Percentiles rank a stretch among this genome's conserved stretches.
These are phyloP conservation scores for Mythimna ferrago DNA, from an alignment of 2,888 invertebrate genomes.

Conservation along the genomic window DNA sequence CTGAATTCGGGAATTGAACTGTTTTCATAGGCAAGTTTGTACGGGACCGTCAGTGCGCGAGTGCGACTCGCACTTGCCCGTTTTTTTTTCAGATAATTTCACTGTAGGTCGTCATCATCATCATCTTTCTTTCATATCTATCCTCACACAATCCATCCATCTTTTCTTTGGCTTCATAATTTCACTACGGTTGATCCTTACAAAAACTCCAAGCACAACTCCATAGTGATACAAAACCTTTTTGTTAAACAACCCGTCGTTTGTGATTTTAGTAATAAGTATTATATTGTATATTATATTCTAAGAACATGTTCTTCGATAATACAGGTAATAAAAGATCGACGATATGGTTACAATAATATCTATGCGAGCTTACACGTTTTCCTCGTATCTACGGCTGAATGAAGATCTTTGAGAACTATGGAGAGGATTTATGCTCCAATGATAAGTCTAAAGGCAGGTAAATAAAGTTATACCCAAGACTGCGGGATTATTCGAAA, in stretches of 20 bases:
- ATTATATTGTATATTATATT: neutral
- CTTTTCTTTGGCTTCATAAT: no score
- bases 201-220: neutral
- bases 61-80: no score
- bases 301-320: constrained; percentile 2
- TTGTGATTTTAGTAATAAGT: constrained; percentile 9
- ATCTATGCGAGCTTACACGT: neutral
- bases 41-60: no score
- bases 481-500: no score
- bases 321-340: neutral
- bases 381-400: neutral
- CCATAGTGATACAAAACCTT: neutral
- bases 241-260: neutral
- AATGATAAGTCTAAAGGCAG: neutral
- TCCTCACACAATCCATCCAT: no score
- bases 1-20: no score
- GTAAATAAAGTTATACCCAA: no score
- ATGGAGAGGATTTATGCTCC: no score
- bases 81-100: no score
- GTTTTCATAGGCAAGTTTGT: no score
- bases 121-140: no score
- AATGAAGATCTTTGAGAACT: neutral
- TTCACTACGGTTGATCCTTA: neutral
- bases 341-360: neutral
- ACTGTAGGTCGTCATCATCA: no score